Base-by-base conservation (phyloP, 1,140 invertebrate species). In the Ceratitis capitata region DNA sequence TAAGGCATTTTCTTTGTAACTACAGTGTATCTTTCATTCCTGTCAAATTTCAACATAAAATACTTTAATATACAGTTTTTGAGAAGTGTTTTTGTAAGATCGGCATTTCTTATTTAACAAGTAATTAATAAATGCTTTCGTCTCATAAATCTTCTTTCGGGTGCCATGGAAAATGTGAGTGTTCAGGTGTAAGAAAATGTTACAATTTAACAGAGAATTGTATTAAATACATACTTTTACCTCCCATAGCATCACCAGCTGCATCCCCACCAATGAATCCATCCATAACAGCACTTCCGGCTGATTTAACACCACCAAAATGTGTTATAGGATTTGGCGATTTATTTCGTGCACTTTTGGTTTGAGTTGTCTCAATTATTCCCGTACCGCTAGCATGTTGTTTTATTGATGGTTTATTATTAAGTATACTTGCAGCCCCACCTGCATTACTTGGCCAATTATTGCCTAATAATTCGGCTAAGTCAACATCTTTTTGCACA, bases 381-480 rank as follows among this genome's bases (percentile, higher is more conserved):
- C 16, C 39, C 47, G 29, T 7, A 29, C 39, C 47, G 29, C 12
- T 49, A 74, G 32, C 85, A 61, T 51, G 45, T 32, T 14, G 47
- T 85, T 85, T 85, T 82, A 53, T 87, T 82, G 39, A 56, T 85
- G 64, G 85, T 3, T 85, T 86, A 35, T 86, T 85, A 84, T 89
- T 89, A 39, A 89, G 84, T 19, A 90, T 86, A 9, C 51, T 45
- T 4, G 87, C 88, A 4, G 87, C 88, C 32, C 86, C 87, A 49
- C 92, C 91, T 2, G 89, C 88, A 35, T 85, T 89, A 35, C 85
- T 89, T 14, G 90, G 87, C 92, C 92, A 92, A 47, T 89, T 88
- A 10, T 85, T 85, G 16, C 91, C 92, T 39, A 92, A 88, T 5
- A 92, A 86, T 84, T 92, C 92, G 39, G 89, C 89, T 69, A 93